These are phyloP conservation scores for Micropterix aruncella DNA, from an alignment of 2,888 invertebrate species.

Conservation along the genomic window DNA sequence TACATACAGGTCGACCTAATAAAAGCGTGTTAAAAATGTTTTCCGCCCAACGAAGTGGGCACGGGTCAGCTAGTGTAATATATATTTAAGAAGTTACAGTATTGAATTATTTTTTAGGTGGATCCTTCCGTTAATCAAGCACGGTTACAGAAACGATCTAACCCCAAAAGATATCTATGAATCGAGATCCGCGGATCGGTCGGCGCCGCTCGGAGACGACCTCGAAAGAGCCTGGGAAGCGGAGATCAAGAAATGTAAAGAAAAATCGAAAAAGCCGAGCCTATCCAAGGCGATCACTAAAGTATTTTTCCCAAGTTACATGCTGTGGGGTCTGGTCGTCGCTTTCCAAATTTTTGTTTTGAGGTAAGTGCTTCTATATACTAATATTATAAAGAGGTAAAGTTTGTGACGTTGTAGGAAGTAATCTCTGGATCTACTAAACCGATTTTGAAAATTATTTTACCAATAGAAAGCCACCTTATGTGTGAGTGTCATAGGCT, in stretches of 20 bases:
- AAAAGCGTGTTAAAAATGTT: no score
- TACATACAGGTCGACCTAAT: no score
- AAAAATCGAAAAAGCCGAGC: constrained; percentile 39
- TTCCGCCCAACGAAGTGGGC: no score
- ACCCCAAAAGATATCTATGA: constrained; percentile 52
- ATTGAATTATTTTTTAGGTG: constrained; percentile 42
- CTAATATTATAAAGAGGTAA: no score
- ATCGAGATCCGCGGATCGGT: constrained; percentile 43
- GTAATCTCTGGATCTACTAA: no score
- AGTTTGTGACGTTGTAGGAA: no score
- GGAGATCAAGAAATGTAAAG: constrained; percentile 35
- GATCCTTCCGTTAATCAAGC: constrained; percentile 47
- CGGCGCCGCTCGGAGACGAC: constrained; percentile 48
- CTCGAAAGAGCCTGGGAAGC: constrained; percentile 52
- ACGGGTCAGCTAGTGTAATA: no score
- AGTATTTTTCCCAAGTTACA: constrained; percentile 45
- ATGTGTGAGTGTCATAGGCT: no score
- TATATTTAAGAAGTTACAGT: no score
- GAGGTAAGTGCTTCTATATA: no score
- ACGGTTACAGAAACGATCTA: constrained; percentile 47
- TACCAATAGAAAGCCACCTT: no score
- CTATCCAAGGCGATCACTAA: constrained; percentile 42
- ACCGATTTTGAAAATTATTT: no score
- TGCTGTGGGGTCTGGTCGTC: constrained; percentile 41
- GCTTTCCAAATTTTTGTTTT: constrained; percentile 41